Evolutionary conservation across 2,797 vertebrate species (phyloP), one percentile per base, ranked within the genome.

Genomic region (Sebastolobus alascanus): DNA sequence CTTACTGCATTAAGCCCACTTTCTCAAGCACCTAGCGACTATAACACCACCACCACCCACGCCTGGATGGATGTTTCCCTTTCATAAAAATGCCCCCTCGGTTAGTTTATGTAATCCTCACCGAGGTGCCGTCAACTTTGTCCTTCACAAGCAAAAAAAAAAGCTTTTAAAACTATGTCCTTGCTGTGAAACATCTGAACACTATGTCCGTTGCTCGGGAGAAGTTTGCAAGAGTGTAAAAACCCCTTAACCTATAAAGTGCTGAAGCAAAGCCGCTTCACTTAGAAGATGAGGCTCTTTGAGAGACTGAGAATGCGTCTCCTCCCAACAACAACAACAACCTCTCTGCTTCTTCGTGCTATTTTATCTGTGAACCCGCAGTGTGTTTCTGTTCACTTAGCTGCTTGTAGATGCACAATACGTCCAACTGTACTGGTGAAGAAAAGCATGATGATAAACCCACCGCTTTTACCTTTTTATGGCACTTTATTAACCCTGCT

Each of bases 251-350:
- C 31, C 71, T 61, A 50, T 56, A 71, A 70, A 87, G 64, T 63
- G 46, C 20, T 20, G 65, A 76, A 68, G 75, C 38, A 72, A 65
- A 84, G 59, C 54, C 74, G 13, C 31, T 67, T 60, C 13, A 31
- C 71, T 89, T 87, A 90, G 74, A 89, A 84, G 79, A 80, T 2
- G 59, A 69, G 27, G 37, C 10, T 83, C 60, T 77, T 75, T 73
- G 56, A 73, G 66, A 70, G 63, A 58, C 25, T 55, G 52, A 33
- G 68, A 79, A 63, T 14, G 38, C 33, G 46, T 66, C 43, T 68
- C 68, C 46, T 43, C 18, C 56, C 20, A n/a, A 63, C 2, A n/a
- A 66, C 69, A 25, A 25, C 25, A 25, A 40, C n/a, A 55, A 50
- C 22, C 38, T 11, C 16, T 70, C 52, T 64, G 52, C 73, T 58